A percentile compares a stretch with the other conserved stretches of the same genome.
Conservation (phyloP, 2,797 vertebrate genomes). For the Eupleurogrammus muticus region DNA sequence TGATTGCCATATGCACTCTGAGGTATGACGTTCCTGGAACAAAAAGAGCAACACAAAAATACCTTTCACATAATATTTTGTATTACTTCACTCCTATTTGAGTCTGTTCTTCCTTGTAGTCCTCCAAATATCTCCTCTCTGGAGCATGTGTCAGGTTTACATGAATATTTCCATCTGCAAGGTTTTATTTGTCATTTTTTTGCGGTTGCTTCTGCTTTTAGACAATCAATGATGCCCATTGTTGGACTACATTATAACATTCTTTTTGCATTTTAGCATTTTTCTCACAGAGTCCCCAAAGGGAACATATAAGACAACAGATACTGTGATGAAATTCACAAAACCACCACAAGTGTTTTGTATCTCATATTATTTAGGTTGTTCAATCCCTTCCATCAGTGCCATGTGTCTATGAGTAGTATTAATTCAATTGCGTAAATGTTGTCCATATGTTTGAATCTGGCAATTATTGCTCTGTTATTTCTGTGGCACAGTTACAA, state of each 20-base stretch:
- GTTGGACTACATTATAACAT: constrained; percentile 3
- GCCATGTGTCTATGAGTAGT: background rate
- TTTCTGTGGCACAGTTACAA: background rate
- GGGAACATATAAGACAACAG: constrained; percentile 12
- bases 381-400: background rate
- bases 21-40: constrained; percentile 27
- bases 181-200: constrained; percentile 30
- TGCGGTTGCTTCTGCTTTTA: constrained; percentile 17
- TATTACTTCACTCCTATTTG: background rate
- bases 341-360: background rate
- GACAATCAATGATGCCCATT: constrained; percentile 5
- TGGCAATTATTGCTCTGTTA: constrained; percentile 1
- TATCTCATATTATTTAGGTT: constrained; percentile 7
- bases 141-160: constrained; percentile 10
- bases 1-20: constrained; percentile 42
- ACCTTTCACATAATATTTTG: constrained; percentile 10
- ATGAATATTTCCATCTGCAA: constrained; percentile 29
- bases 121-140: constrained; percentile 11
- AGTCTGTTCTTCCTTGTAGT: background rate
- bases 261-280: background rate
- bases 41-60: constrained; percentile 11
- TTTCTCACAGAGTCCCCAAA: constrained; percentile 2
- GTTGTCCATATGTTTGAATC: constrained; percentile 4
- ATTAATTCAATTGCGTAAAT: background rate
- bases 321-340: constrained; percentile 8